A percentile compares a stretch with the other conserved stretches of the same genome.
Conservation (phyloP, 2,113 vertebrate genomes). For the Petrocephalus microphthalmus region DNA sequence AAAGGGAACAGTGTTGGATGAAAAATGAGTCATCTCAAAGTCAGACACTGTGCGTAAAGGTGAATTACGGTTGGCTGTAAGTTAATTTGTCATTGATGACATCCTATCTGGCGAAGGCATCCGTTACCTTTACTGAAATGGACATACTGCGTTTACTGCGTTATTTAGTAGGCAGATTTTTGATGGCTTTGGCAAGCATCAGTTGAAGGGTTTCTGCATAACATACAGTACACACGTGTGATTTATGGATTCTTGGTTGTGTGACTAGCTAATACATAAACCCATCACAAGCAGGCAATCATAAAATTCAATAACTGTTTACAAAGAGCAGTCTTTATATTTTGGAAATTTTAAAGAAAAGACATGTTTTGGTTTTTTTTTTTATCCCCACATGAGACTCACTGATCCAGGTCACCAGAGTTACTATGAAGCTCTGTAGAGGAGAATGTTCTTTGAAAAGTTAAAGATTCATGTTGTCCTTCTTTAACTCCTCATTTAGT, state of each 20-base stretch:
- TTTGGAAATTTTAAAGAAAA: not conserved
- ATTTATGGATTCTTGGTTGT: not conserved
- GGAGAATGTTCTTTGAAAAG: not conserved
- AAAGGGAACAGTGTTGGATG: conserved; percentile 35
- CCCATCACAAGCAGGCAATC: not conserved
- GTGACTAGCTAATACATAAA: not conserved
- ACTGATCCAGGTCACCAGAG: not conserved
- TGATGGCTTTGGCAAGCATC: not conserved
- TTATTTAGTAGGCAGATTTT: not conserved
- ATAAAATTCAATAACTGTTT: not conserved
- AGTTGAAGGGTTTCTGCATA: not conserved
- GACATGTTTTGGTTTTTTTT: not conserved
- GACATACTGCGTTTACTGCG: not conserved
- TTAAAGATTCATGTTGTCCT: not conserved
- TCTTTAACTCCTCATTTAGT: not conserved
- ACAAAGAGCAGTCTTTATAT: not conserved
- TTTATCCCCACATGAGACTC: not conserved
- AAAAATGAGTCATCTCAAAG: conserved; percentile 16
- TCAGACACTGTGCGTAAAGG: conserved; percentile 35
- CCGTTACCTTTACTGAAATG: conserved; percentile 28
- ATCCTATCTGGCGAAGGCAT: conserved; percentile 49
- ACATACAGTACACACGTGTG: not conserved
- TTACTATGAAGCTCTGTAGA: not conserved
- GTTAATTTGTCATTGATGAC: conserved; percentile 59
- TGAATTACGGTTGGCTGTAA: conserved; percentile 30